Evolutionary conservation across 2,113 vertebrate species (phyloP).

Genomic region (Megaptera novaeangliae): DNA sequence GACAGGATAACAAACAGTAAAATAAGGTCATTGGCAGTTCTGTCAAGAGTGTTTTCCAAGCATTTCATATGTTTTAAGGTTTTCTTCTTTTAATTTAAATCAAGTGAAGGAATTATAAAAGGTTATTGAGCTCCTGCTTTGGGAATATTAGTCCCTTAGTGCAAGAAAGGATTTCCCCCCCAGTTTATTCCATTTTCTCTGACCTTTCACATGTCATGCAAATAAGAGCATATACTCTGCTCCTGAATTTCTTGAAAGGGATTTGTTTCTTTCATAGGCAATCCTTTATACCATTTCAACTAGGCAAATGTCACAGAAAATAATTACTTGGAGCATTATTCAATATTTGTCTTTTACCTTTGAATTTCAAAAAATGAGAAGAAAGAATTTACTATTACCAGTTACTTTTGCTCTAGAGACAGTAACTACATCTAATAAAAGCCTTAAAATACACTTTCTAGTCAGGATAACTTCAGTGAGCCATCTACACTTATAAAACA

Average conservation of each 20-base stretch:
- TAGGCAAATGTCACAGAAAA: slow-evolving; percentile 65
- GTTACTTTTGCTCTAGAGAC: neutral
- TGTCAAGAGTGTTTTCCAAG: slow-evolving; percentile 68
- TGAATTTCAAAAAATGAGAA: slow-evolving; percentile 41
- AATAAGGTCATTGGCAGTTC: slow-evolving; percentile 71
- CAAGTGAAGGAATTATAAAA: slow-evolving; percentile 72
- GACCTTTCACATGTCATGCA: slow-evolving; percentile 59
- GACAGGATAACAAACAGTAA: slow-evolving; percentile 73
- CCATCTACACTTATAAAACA: neutral
- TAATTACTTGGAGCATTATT: slow-evolving; percentile 56
- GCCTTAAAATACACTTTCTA: neutral
- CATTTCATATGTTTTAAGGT: slow-evolving; percentile 48
- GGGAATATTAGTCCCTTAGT: slow-evolving; percentile 69
- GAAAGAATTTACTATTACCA: neutral
- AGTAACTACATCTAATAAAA: neutral
- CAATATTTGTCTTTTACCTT: slow-evolving; percentile 56
- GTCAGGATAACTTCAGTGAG: neutral
- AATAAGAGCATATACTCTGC: slow-evolving; percentile 27
- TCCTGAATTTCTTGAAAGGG: slow-evolving; percentile 52
- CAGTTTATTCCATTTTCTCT: slow-evolving; percentile 54
- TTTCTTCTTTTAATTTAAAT: slow-evolving; percentile 68
- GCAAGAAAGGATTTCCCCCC: slow-evolving; percentile 44
- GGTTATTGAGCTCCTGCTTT: slow-evolving; percentile 54
- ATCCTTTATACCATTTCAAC: slow-evolving; percentile 40
- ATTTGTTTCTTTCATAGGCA: slow-evolving; percentile 53